phyloP scores from a whole-genome alignment of 2,797 vertebrate species.

The Glyptemys insculpta region DNA sequence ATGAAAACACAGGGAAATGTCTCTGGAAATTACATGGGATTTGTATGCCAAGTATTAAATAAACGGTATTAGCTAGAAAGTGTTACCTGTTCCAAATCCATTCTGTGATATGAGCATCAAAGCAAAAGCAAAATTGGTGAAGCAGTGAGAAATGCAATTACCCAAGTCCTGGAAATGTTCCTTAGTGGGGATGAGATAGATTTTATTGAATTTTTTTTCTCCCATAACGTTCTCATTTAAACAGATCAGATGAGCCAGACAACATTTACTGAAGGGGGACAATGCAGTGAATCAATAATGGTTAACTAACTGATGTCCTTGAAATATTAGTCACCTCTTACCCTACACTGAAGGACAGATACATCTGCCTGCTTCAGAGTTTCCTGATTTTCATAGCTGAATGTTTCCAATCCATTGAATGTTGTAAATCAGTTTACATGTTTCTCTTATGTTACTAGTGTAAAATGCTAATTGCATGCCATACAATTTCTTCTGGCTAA shows the following conservation, averaged over 20 bases:
- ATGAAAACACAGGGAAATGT: not conserved
- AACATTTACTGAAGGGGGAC: not conserved
- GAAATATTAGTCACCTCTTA: not conserved
- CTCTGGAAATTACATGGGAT: not conserved
- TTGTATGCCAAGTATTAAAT: not conserved
- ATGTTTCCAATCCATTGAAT: not conserved
- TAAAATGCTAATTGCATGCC: not conserved
- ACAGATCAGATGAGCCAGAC: not conserved
- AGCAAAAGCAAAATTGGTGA: not conserved
- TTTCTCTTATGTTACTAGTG: not conserved
- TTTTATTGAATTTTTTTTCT: not conserved
- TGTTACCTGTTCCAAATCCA: not conserved
- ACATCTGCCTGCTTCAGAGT: not conserved
- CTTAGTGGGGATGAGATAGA: not conserved
- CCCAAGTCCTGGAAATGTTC: not conserved
- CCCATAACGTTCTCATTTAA: not conserved
- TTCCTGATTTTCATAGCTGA: not conserved
- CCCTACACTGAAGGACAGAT: not conserved
- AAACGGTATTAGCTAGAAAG: not conserved
- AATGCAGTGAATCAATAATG: not conserved
- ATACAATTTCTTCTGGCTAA: not conserved
- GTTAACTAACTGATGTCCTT: not conserved
- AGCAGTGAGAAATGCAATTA: not conserved
- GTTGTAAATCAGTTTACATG: not conserved
- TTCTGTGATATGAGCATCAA: not conserved